Base-by-base conservation (phyloP, 2,797 vertebrate species). In the Neomorphus geoffroyi region DNA sequence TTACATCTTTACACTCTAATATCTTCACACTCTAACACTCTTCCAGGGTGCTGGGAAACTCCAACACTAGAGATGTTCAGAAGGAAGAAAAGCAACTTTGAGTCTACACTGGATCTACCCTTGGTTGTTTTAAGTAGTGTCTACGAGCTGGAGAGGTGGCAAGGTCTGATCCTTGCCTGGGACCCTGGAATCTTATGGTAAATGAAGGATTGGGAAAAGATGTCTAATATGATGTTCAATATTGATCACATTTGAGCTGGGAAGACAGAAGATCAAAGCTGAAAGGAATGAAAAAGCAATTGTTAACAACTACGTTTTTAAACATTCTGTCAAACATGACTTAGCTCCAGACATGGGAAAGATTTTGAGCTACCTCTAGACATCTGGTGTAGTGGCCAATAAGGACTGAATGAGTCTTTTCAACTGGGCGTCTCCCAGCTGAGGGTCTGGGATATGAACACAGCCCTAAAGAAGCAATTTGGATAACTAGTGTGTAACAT, bases 21-120 rank as follows among this genome's bases (percentile, higher is more conserved):
- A 30, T 33, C 4, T 48, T 24, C 48, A 48, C 46, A 24, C 46
- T 48, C 23, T 48, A 5, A 48, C 46, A 48, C 22, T 45, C 45
- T 48, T 23, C n/a, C 27, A 64, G 7, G 88, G 12, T 83, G 18
- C 19, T 32, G 28, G 32, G 88, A 84, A 86, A 56, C 17, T 62
- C 13, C 24, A 54, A 28, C 30, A 18, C 4, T 71, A 18, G 3
- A 74, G 21, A 24, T 27, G 2, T 45, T 62, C 17, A 35, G 14
- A 4, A 9, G 7, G 7, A 48, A 35, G 17, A 72, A 74, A 90
- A 39, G 3, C 19, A 50, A 54, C 43, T 91, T 66, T 77, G 7
- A 65, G 46, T 13, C 3, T 33, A 6, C 10, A 6, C 4, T 71
- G 50, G 3, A 48, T 60, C 13, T 39, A 30, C 6, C 1, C 1